phyloP scores from a whole-genome alignment of 35 echinoderm and acorn worm genomes.

The Heliocidaris erythrogramma region DNA sequence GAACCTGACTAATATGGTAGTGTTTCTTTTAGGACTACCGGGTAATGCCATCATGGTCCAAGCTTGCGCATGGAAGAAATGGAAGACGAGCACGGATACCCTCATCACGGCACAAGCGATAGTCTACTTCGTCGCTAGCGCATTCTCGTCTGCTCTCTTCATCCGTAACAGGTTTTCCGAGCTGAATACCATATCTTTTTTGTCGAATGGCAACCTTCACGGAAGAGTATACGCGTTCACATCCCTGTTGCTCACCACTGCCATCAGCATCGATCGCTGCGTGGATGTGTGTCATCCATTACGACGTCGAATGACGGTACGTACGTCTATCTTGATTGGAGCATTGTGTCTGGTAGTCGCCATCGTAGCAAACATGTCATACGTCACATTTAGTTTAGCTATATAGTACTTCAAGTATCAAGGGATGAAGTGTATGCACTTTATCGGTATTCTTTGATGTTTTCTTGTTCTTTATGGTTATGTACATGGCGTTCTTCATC shows the following conservation, averaged over 20 bases:
- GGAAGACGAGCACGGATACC: constrained; percentile 31
- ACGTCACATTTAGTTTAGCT: no score
- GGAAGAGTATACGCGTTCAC: not conserved
- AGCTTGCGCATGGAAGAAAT: not conserved
- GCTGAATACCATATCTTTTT: not conserved
- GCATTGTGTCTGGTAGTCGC: no score
- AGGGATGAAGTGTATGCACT: no score
- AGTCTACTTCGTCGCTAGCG: not conserved
- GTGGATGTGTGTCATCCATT: not conserved
- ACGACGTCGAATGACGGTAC: not conserved
- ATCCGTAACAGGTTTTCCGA: not conserved
- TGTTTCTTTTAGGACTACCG: not conserved
- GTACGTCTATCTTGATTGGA: no score
- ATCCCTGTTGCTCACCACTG: not conserved
- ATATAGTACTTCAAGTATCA: no score
- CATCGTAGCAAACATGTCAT: no score
- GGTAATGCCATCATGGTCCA: not conserved
- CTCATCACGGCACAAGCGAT: not conserved
- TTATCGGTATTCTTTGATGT: no score
- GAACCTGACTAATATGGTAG: no score
- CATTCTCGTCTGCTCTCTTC: not conserved
- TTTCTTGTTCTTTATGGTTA: no score
- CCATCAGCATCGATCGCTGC: constrained; percentile 44
- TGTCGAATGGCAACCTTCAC: not conserved
- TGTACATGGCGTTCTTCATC: no score